phyloP scores from a whole-genome alignment of 2,888 invertebrate genomes.

The Synergus umbraculus region DNA sequence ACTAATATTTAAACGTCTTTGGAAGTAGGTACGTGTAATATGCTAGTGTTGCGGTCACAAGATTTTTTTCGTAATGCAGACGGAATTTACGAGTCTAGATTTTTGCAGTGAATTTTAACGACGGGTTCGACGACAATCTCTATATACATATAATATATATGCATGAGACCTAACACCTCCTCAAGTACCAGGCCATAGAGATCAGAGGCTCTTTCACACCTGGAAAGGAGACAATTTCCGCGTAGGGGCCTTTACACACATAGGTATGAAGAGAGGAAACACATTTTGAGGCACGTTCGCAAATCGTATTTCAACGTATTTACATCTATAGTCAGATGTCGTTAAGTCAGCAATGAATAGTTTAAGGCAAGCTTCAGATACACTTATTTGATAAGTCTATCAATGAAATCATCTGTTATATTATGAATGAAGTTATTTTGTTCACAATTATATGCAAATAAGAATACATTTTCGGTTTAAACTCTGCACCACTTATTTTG shows the following conservation, averaged over 20 bases:
- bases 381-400: not conserved
- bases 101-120: conserved; percentile 46
- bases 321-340: not conserved
- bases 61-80: conserved; percentile 29
- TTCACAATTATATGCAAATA: too few relatives aligned
- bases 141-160: conserved; percentile 28
- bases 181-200: conserved; percentile 18
- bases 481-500: not conserved
- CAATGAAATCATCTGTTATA: not conserved
- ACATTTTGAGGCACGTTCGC: conserved; percentile 48
- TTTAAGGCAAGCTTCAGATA: not conserved
- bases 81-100: conserved; percentile 56
- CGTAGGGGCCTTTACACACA: conserved; percentile 35
- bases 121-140: conserved; percentile 12
- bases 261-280: conserved; percentile 42
- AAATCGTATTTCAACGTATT: not conserved
- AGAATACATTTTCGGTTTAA: not conserved
- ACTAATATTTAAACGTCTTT: not conserved
- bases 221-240: conserved; percentile 47
- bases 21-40: conserved; percentile 5
- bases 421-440: too few relatives aligned
- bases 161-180: conserved; percentile 27
- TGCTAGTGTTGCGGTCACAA: not conserved
- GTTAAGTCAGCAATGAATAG: not conserved
- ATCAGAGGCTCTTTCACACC: conserved; percentile 12